Conservation (phyloP, 2,113 vertebrate species). For the Eubucco bourcierii region DNA sequence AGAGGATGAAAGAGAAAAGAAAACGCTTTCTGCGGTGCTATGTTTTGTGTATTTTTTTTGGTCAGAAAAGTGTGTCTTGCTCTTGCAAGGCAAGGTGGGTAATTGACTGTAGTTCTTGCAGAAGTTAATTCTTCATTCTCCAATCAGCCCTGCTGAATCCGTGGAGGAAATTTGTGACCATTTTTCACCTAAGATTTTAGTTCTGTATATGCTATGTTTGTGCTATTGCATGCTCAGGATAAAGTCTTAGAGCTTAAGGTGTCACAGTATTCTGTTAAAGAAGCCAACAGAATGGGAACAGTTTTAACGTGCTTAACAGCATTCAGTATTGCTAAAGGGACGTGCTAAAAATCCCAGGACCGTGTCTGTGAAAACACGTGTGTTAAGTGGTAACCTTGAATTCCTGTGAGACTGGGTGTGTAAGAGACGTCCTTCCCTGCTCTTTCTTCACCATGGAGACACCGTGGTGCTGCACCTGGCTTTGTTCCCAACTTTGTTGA, state of each 20-base stretch:
- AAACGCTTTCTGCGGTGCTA: neutral
- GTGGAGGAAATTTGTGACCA: neutral
- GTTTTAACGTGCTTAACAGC: neutral
- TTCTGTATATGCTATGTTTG: neutral
- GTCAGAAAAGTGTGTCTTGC: neutral
- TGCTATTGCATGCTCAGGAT: neutral
- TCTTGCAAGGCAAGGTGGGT: neutral
- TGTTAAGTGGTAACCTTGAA: neutral
- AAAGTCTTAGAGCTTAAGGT: neutral
- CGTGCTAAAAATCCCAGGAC: neutral
- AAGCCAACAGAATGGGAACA: neutral
- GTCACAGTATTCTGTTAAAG: neutral
- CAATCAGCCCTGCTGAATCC: neutral
- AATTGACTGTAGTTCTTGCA: neutral
- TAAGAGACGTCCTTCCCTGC: neutral
- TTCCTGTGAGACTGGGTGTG: neutral
- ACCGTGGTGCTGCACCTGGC: neutral
- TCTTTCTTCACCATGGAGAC: neutral
- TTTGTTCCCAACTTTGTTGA: neutral
- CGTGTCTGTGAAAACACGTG: neutral
- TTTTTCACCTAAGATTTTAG: neutral
- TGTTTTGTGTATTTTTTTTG: neutral
- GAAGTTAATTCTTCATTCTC: neutral
- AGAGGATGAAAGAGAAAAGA: neutral
- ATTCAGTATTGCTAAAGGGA: neutral